These are phyloP conservation scores for Acrocera orbiculus DNA, from an alignment of 2,888 invertebrate species.

Conservation along the genomic window DNA sequence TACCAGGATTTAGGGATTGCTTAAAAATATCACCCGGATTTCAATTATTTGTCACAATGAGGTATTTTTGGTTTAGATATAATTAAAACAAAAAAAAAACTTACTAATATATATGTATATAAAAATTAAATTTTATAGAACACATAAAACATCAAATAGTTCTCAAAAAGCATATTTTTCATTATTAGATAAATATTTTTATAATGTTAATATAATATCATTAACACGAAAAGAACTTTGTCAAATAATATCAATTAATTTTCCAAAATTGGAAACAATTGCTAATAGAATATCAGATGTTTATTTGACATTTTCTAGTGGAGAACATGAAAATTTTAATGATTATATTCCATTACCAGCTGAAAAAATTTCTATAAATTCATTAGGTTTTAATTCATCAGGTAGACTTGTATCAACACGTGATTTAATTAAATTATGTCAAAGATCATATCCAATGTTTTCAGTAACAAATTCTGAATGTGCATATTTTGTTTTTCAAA, in stretches of 20 bases:
- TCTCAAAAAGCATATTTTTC: conserved; percentile 42
- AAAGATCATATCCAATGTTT: conserved; percentile 55
- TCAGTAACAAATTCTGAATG: conserved; percentile 44
- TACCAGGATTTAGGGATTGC: conserved; percentile 77
- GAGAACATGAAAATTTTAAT: neutral
- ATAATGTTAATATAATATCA: conserved; percentile 65
- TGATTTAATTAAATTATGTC: conserved; percentile 85
- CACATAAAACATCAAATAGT: conserved; percentile 22
- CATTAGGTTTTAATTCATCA: conserved; percentile 21
- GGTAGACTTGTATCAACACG: conserved; percentile 60
- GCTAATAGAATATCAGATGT: conserved; percentile 63
- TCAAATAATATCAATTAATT: conserved; percentile 48
- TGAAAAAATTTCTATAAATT: conserved; percentile 18
- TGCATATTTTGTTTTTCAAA: conserved; percentile 44
- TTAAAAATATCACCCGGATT: conserved; percentile 70
- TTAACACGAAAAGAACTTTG: conserved; percentile 57
- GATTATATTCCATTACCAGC: conserved; percentile 22
- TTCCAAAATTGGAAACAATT: conserved; percentile 53
- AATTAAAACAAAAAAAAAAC: neutral
- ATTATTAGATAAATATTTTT: conserved; percentile 64
- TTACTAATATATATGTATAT: too few species aligned
- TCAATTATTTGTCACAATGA: conserved; percentile 81
- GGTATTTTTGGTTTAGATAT: conserved; percentile 35
- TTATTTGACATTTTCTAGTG: conserved; percentile 57
- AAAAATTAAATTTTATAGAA: too few species aligned